Base-by-base conservation (phyloP, 2,888 invertebrate species). In the Gasteruption jaculator region DNA sequence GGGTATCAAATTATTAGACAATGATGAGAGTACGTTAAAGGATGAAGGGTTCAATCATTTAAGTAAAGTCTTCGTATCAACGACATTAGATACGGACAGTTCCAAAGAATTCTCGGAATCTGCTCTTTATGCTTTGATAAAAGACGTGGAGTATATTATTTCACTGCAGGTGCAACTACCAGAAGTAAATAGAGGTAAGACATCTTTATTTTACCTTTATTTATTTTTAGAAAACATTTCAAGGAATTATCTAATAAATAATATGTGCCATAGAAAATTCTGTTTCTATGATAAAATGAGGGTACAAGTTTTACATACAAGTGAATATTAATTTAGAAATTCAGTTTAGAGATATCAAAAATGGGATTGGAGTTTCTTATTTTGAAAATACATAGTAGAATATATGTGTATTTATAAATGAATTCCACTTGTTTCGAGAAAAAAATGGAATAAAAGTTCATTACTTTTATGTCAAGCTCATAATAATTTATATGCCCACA, bases 111-210 rank as follows among this genome's bases (percentile, higher is more conserved):
- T 50, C 57, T 60, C 58, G 10, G 60, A 71, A 37, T 74, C 76
- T 5, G 72, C 71, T 53, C 68, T 82, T 49, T 73, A 73, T 53
- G 70, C 71, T 48, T 63, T 80, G 44, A 72, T 79, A 20, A 76
- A 78, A 46, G 73, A 78, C 42, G 80, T 81, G 56, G 76, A 77
- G 50, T 73, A 80, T 58, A 75, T 85, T 30, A 79, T 83, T 46
- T 76, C 78, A 48, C 64, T 86, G 40, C 76, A 76, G 57, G 68
- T 85, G 36, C 70, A 75, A 49, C 72, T 86, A 46, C 86, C 86
- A 8, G 77, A 79, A 48, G 75, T 76, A 12, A 78, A 77, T 60
- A 72, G 76, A 65, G 77, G 79, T 76, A 74, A 68, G 16, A n/a
- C 11, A 34, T n/a, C n/a, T n/a, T n/a, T n/a, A 57, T 65, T 65